phyloP scores from a whole-genome alignment of 2,797 vertebrate species.

The Rhinatrema bivittatum region DNA sequence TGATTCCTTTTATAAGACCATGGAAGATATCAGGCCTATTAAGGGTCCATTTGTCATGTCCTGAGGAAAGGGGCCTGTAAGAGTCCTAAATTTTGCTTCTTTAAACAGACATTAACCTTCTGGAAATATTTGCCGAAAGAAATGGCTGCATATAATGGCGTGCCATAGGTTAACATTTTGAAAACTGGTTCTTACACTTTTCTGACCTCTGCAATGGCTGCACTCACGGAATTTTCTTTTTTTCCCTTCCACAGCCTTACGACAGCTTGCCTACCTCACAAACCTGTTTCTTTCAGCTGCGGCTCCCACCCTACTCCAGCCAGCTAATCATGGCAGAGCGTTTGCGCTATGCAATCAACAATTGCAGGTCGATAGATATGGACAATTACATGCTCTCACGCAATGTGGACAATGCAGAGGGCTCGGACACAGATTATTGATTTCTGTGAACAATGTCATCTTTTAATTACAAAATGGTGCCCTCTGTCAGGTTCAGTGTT shows the following conservation, averaged over 20 bases:
- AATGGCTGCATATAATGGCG: too few species aligned
- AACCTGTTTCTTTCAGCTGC: slow-evolving; percentile 76
- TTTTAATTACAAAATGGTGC: slow-evolving; percentile 26
- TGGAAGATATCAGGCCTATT: too few species aligned
- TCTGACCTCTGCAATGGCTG: too few species aligned
- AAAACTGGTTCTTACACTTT: too few species aligned
- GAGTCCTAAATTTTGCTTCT: too few species aligned
- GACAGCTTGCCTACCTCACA: slow-evolving; percentile 81
- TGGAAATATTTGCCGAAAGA: too few species aligned
- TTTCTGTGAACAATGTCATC: slow-evolving; percentile 26
- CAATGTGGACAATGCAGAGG: slow-evolving; percentile 72
- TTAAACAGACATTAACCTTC: too few species aligned
- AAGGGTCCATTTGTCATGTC: too few species aligned
- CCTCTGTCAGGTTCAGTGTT: slow-evolving; percentile 25
- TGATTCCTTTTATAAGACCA: too few species aligned
- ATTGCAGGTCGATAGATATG: slow-evolving; percentile 76
- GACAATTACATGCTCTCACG: slow-evolving; percentile 77
- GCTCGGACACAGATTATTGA: slow-evolving; percentile 75
- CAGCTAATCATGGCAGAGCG: slow-evolving; percentile 72
- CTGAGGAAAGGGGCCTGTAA: too few species aligned
- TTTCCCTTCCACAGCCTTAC: slow-evolving; percentile 63
- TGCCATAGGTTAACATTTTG: too few species aligned
- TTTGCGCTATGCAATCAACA: slow-evolving; percentile 76
- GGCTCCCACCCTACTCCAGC: slow-evolving; percentile 71
- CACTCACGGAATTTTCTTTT: too few species aligned